Evolutionary conservation across 2,797 vertebrate species (phyloP).

Genomic region (Cuniculus paca): DNA sequence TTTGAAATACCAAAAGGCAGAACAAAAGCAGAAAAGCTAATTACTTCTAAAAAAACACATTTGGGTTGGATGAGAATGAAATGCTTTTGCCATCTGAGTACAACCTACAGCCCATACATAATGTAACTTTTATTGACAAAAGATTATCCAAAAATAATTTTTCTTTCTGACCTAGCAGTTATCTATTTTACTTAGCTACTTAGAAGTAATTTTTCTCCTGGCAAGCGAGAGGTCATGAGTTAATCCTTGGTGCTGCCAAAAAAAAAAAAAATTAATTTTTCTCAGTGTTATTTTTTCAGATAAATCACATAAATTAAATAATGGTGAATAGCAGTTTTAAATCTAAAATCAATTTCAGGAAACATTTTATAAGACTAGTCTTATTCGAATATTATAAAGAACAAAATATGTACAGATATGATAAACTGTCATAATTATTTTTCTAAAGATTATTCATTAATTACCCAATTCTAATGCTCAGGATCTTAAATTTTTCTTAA

Average conservation of each 20-base stretch:
- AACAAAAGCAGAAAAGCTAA: conserved; percentile 5
- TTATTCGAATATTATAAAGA: conserved; percentile 24
- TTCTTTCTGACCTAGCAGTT: conserved; percentile 49
- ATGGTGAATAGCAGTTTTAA: not conserved
- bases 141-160: not conserved
- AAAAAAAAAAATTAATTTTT: too few species aligned
- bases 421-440: conserved; percentile 34
- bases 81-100: not conserved
- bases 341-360: conserved; percentile 31
- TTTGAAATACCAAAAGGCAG: conserved; percentile 21
- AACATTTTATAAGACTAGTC: not conserved
- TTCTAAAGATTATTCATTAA: conserved; percentile 15
- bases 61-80: not conserved
- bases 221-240: too few species aligned
- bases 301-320: conserved; percentile 9
- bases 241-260: too few species aligned
- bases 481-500: conserved; percentile 33
- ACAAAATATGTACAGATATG: not conserved
- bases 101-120: not conserved
- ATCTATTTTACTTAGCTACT: conserved; percentile 41
- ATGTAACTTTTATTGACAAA: not conserved
- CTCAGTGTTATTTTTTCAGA: conserved; percentile 30
- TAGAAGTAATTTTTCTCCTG: conserved; percentile 44
- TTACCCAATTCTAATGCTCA: conserved; percentile 6
- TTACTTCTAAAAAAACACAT: conserved; percentile 52